Conservation (phyloP, 2,113 vertebrate genomes). For the Procavia capensis region DNA sequence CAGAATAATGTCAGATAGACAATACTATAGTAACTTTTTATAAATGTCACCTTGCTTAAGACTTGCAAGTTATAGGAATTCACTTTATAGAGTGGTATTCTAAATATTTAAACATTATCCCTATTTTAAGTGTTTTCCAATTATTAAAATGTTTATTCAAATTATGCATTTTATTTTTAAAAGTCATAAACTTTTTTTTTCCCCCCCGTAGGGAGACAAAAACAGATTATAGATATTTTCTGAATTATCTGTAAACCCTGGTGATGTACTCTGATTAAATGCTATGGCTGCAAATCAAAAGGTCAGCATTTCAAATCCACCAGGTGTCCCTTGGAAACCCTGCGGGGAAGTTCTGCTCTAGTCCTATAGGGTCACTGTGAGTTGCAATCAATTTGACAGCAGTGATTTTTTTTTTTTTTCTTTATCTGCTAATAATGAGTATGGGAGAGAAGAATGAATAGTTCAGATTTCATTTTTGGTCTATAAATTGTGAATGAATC, state of each 20-base stretch:
- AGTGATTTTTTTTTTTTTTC: too few relatives aligned
- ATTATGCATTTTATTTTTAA: background rate
- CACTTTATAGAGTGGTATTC: background rate
- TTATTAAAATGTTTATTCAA: background rate
- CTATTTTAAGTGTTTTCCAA: background rate
- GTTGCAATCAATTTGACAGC: too few relatives aligned
- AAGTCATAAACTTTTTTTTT: background rate
- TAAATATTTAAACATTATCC: slow-evolving; percentile 9
- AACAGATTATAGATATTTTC: background rate
- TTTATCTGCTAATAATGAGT: background rate
- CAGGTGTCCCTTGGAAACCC: too few relatives aligned
- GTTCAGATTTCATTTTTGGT: background rate
- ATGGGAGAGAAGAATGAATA: background rate
- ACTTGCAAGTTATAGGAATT: background rate
- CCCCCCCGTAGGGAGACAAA: background rate
- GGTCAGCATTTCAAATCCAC: too few relatives aligned
- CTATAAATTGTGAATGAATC: background rate
- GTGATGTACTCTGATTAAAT: too few relatives aligned
- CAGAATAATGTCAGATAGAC: background rate
- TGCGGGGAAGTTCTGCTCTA: too few relatives aligned
- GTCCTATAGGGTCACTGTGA: too few relatives aligned
- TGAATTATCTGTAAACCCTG: too few relatives aligned
- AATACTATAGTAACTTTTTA: background rate
- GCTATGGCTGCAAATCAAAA: too few relatives aligned
- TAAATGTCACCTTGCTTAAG: background rate